Conservation (phyloP, 2,113 vertebrate genomes). For the Neotoma lepida region DNA sequence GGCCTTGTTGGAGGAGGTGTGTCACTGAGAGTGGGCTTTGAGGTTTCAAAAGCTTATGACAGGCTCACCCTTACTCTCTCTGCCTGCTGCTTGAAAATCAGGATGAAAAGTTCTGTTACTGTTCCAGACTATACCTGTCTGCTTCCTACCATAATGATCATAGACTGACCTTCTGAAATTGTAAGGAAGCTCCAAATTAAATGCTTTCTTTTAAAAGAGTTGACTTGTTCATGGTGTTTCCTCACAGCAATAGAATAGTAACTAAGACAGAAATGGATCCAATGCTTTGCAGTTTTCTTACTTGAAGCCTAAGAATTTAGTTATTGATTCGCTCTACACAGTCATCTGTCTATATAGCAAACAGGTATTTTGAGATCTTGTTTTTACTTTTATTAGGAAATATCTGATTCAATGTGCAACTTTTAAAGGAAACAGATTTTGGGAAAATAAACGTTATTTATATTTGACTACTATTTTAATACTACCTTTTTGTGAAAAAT, state of each 20-base stretch:
- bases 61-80: background rate
- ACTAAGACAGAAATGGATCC: background rate
- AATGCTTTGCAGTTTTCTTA: background rate
- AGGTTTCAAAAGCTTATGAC: background rate
- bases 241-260: background rate
- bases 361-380: background rate
- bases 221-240: too few relatives aligned
- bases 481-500: slow-evolving; percentile 38
- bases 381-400: background rate
- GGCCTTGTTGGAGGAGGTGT: background rate
- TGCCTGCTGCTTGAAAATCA: background rate
- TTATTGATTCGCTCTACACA: background rate
- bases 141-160: background rate
- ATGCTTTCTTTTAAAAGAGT: background rate
- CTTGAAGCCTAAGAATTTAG: background rate
- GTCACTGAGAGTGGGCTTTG: background rate
- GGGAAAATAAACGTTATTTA: slow-evolving; percentile 28
- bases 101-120: background rate
- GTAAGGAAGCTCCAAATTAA: background rate
- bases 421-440: background rate
- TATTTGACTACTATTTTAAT: slow-evolving; percentile 50
- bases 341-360: background rate
- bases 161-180: background rate
- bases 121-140: background rate
- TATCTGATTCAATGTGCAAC: background rate